Evolutionary conservation across 2,797 vertebrate genomes (phyloP).

Genomic region (Poliocrania exsul): DNA sequence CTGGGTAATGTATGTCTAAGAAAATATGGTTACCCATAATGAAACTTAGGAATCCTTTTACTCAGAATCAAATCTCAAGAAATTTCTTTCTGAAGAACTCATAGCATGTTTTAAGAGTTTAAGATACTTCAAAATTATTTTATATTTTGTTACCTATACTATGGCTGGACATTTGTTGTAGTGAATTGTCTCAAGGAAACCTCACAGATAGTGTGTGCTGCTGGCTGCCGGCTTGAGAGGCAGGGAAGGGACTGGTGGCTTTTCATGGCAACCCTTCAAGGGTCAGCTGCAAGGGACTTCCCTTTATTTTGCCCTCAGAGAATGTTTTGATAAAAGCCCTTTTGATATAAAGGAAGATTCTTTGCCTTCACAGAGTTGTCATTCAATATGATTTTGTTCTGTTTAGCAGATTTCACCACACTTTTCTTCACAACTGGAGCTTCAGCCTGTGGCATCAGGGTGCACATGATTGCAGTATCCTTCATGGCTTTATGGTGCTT

Average conservation of each 20-base stretch:
- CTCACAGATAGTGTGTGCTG: accelerated
- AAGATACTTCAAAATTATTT: not conserved
- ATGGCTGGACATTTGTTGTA: not conserved
- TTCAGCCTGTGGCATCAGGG: not conserved
- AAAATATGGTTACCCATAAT: not conserved
- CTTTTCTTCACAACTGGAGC: not conserved
- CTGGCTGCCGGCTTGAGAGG: not conserved
- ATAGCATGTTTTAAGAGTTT: not conserved
- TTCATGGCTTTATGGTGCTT: not conserved
- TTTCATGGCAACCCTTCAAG: not conserved
- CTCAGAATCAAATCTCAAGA: not conserved
- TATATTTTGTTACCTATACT: not conserved
- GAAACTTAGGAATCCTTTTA: not conserved
- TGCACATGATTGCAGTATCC: not conserved
- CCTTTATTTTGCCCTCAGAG: not conserved
- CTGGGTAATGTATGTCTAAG: not conserved
- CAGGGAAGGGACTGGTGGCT: not conserved
- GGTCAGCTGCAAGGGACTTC: not conserved
- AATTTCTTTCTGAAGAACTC: not conserved
- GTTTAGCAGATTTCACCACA: not conserved
- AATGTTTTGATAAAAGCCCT: not conserved
- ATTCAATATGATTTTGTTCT: not conserved
- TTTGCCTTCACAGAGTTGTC: not conserved
- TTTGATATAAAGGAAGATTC: not conserved
- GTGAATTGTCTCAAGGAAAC: not conserved